Base-by-base conservation (phyloP, 2,113 vertebrate genomes). In the Melanerpes formicivorus region DNA sequence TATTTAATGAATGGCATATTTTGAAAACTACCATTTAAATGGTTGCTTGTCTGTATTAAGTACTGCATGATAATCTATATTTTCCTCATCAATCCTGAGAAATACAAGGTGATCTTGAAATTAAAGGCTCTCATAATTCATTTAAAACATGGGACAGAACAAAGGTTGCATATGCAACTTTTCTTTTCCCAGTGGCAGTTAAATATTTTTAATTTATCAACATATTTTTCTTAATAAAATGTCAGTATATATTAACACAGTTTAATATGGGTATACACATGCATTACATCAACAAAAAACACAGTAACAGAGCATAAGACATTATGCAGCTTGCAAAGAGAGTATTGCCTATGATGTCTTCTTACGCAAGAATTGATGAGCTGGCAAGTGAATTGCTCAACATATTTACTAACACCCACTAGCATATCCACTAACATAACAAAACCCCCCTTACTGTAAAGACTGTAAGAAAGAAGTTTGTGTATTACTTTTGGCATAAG, bases 141-240 rank as follows among this genome's bases (percentile, higher is more conserved):
- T 48, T 80, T 75, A 59, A 70, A 86, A 93, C 85, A 76, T 80
- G 42, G 27, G 19, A 17, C 27, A 71, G 54, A 94, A 80, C 37
- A 84, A 94, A 87, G 42, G 27, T 22, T 3, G 2, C 15, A 58
- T 56, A 71, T n/a, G 11, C n/a, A 89, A 66, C 8, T 77, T 79
- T 90, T 84, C 5, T 87, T 94, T 87, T 90, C 46, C 81, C 72
- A 79, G 22, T 56, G 71, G 70, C 75, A 82, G 40, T 92, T 90
- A 90, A 95, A 96, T 93, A 88, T 92, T 92, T 94, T 84, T 94
- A 34, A 52, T 89, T 84, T 63, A 32, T 77, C 34, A 72, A 88
- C 8, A 37, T 73, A 67, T 42, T 82, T 89, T 94, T 74, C 50
- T 88, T 82, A 92, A 87, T 5, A 13, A 89, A 93, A 77, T 89